Base-by-base conservation (phyloP, 2,797 vertebrate genomes). In the Gadopsis marmoratus region DNA sequence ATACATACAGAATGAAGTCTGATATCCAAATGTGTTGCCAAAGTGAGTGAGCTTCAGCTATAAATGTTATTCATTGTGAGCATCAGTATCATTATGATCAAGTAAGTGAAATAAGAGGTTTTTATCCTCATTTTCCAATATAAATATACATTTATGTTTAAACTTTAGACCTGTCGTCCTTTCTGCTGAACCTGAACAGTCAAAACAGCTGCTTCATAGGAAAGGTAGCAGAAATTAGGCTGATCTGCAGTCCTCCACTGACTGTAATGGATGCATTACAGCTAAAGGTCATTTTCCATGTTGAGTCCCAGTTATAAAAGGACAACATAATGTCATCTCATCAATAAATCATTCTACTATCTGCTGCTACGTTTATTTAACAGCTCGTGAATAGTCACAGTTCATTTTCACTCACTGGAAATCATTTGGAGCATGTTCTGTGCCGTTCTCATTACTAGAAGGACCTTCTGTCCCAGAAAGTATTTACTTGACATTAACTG, bases 241-340 rank as follows among this genome's bases (percentile, higher is more conserved):
- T 54, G 59, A 19, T 56, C 66, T 73, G 26, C 33, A 61, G 14
- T 29, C 71, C 39, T 56, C 7, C 17, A 8, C 59, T 39, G 54
- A 10, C 5, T 59, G 41, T 39, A 47, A 76, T 35, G 21, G 75
- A 80, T 45, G 37, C 10, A 43, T 79, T 60, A 71, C 43, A 54
- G 41, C 53, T 70, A 80, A 71, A 80, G 64, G 56, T 86, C 45
- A 67, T 66, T 71, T 74, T 74, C 51, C 23, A 68, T 59, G 62
- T 78, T 60, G 48, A 59, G 51, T 35, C 48, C 17, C 26, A 67
- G 68, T 70, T 71, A 69, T 50, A n/a, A 59, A 37, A 74, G 17
- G 16, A 54, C 55, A 70, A 48, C 62, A 71, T 65, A 56, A 76
- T 77, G 65, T 29, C 19, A 71, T 64, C 26, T 70, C 31, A 54